Evolutionary conservation across 2,888 invertebrate species (phyloP).

Genomic region (Ametastegia equiseti): DNA sequence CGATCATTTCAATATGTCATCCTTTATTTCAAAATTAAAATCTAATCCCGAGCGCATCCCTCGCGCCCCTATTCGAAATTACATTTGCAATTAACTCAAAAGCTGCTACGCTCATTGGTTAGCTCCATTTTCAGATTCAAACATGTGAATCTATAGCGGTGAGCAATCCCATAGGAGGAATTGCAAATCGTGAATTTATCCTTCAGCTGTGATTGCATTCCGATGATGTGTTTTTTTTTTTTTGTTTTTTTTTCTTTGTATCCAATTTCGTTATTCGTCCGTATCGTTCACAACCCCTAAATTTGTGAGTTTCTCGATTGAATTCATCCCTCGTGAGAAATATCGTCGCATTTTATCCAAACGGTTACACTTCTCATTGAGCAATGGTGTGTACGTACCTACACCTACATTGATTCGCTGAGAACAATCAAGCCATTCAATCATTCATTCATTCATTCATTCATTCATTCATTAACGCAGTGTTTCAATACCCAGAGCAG

Average conservation of each 20-base stretch:
- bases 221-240: not conserved
- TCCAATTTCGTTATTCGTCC: not conserved
- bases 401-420: not conserved
- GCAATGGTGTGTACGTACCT: not conserved
- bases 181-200: not conserved
- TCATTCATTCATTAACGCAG: not conserved
- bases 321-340: not conserved
- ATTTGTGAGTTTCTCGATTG: not conserved
- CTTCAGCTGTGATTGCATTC: not conserved
- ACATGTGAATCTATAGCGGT: constrained; percentile 34
- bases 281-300: not conserved
- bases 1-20: constrained; percentile 72
- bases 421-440: constrained; percentile 11
- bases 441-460: not conserved
- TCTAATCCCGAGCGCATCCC: constrained; percentile 69
- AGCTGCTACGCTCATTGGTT: constrained; percentile 63
- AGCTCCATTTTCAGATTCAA: constrained; percentile 57
- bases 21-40: constrained; percentile 74
- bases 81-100: constrained; percentile 61
- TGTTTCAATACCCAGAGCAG: not conserved
- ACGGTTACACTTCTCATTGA: constrained; percentile 3
- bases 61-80: constrained; percentile 60
- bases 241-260: not conserved
- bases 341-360: not conserved
- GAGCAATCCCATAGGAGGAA: not conserved